Percentiles rank a stretch among this genome's conserved stretches.
phyloP scores from a whole-genome alignment of 2,113 vertebrate species.

The Peromyscus californicus region DNA sequence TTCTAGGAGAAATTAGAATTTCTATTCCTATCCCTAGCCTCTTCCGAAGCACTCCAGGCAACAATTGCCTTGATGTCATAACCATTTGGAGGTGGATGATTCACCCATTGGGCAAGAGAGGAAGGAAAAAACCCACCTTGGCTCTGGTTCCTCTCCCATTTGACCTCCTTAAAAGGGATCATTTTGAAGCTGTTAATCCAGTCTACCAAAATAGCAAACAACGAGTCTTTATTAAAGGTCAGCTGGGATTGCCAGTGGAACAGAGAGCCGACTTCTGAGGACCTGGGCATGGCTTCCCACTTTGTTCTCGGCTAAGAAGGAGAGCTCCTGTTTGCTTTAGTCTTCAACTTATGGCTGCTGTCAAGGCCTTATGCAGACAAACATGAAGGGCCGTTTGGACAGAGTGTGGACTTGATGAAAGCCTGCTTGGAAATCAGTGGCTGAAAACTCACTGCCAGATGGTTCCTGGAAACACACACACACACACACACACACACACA shows the following conservation, averaged over 20 bases:
- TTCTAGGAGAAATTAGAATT: slow-evolving; percentile 58
- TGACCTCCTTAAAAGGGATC: slow-evolving; percentile 83
- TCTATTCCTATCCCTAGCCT: background rate
- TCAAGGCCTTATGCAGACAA: slow-evolving; percentile 84
- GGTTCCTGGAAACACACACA: slow-evolving; percentile 67
- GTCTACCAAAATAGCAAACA: slow-evolving; percentile 75
- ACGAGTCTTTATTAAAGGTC: slow-evolving; percentile 74
- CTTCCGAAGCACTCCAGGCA: slow-evolving; percentile 10
- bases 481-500: background rate
- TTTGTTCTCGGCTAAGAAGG: background rate
- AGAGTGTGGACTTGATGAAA: slow-evolving; percentile 72
- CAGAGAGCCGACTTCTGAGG: slow-evolving; percentile 29
- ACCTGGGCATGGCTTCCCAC: background rate
- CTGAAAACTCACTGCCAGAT: slow-evolving; percentile 81
- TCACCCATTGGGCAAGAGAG: slow-evolving; percentile 69
- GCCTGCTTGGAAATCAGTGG: slow-evolving; percentile 79
- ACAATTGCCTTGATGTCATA: slow-evolving; percentile 56
- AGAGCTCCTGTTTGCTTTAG: slow-evolving; percentile 72
- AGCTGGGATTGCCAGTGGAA: slow-evolving; percentile 50
- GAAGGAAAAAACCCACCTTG: background rate
- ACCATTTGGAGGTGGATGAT: slow-evolving; percentile 68
- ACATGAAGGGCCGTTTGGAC: slow-evolving; percentile 78
- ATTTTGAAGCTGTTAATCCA: slow-evolving; percentile 74
- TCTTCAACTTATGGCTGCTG: slow-evolving; percentile 77
- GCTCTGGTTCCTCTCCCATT: slow-evolving; percentile 56